Evolutionary conservation across 2,113 vertebrate genomes (phyloP).

Genomic region (Motacilla alba): DNA sequence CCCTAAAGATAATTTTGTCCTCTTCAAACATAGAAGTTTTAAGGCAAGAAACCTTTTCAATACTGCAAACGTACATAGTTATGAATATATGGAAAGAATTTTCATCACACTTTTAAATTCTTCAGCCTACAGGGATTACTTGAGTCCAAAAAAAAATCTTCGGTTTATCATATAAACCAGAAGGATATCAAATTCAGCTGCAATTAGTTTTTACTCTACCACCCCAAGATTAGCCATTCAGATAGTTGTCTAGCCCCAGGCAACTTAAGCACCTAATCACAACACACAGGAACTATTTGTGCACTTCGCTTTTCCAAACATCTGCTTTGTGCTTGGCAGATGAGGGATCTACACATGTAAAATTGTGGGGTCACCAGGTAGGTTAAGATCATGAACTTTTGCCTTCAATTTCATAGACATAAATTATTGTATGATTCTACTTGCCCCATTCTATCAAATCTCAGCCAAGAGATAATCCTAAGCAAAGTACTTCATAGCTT

Average conservation of each 20-base stretch:
- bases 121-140: background rate
- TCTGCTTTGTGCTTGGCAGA: background rate
- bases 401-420: background rate
- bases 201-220: background rate
- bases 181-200: background rate
- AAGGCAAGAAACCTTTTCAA: background rate
- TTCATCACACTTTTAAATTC: background rate
- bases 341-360: background rate
- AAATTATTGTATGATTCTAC: background rate
- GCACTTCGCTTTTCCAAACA: background rate
- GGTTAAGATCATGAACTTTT: background rate
- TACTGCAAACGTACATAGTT: background rate
- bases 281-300: background rate
- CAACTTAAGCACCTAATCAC: background rate
- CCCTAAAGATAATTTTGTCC: background rate
- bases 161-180: background rate
- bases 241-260: background rate
- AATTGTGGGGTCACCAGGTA: background rate
- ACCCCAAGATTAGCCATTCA: background rate
- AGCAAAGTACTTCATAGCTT: background rate
- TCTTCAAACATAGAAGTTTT: background rate
- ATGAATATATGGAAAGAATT: background rate
- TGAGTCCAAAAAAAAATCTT: background rate
- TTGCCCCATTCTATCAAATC: background rate
- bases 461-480: background rate